Percentiles rank a stretch among this genome's conserved stretches.
These are phyloP conservation scores for Psettodes erumei DNA, from an alignment of 2,113 vertebrate species.

Conservation along the genomic window DNA sequence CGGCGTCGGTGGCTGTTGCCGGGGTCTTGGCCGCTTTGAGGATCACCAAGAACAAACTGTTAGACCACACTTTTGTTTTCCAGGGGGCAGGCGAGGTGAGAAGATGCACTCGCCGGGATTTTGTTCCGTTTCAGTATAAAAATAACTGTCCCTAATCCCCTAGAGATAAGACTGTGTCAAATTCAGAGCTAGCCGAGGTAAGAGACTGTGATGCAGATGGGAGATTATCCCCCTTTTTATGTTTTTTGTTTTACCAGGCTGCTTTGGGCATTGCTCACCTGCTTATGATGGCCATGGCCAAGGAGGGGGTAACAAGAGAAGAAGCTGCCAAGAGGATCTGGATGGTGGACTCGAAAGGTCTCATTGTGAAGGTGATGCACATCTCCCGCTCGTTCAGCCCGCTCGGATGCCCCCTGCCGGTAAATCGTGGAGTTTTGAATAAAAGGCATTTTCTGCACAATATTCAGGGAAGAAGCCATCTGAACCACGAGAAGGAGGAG, in stretches of 20 bases:
- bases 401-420: not conserved
- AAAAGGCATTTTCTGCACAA: not conserved
- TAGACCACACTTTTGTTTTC: constrained; percentile 95
- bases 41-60: constrained; percentile 93
- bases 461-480: constrained; percentile 88
- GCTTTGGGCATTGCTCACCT: constrained; percentile 94
- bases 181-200: not conserved
- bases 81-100: constrained; percentile 97
- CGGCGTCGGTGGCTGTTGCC: constrained; percentile 94
- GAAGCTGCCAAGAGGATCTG: constrained; percentile 93
- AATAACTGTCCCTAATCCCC: constrained; percentile 6
- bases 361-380: constrained; percentile 92
- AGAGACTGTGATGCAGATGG: not conserved
- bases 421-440: not conserved
- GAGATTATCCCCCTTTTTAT: not conserved
- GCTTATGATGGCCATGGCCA: constrained; percentile 94
- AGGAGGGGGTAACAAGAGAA: constrained; percentile 86
- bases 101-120: not conserved
- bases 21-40: constrained; percentile 92
- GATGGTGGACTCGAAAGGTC: constrained; percentile 97
- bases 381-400: not conserved
- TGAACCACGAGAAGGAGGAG: constrained; percentile 93
- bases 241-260: constrained; percentile 80
- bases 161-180: not conserved
- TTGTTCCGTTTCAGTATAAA: not conserved